Conservation (phyloP, 2,113 vertebrate genomes). For the Leptodactylus fuscus region DNA sequence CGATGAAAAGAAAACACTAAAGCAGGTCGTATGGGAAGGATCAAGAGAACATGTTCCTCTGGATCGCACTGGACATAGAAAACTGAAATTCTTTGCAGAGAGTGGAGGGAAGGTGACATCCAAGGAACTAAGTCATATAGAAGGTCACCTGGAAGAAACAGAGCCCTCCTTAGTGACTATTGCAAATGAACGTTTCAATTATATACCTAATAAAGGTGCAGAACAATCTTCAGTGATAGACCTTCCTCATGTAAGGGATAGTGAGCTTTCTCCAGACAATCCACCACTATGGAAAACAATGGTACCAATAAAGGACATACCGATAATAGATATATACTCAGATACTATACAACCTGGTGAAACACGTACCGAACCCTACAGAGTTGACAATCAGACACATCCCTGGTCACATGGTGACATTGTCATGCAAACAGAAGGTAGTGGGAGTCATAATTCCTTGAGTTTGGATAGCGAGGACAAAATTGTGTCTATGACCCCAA, state of each 20-base stretch:
- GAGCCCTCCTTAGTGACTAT: not conserved
- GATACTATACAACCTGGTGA: not conserved
- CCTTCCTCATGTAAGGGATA: not conserved
- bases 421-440: slow-evolving; percentile 2
- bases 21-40: not conserved
- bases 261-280: not conserved
- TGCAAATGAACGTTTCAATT: not conserved
- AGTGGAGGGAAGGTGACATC: not conserved
- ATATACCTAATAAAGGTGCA: not conserved
- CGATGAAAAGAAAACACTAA: not conserved
- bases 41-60: not conserved
- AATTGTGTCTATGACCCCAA: not conserved
- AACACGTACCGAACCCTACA: not conserved
- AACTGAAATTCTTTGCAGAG: not conserved
- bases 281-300: not conserved
- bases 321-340: not conserved
- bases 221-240: not conserved
- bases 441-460: not conserved
- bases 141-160: not conserved
- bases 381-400: not conserved
- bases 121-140: not conserved
- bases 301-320: not conserved
- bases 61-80: not conserved
- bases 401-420: not conserved
- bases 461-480: not conserved